Evolutionary conservation across 2,113 vertebrate genomes (phyloP).

Genomic region (Alligator sinensis): DNA sequence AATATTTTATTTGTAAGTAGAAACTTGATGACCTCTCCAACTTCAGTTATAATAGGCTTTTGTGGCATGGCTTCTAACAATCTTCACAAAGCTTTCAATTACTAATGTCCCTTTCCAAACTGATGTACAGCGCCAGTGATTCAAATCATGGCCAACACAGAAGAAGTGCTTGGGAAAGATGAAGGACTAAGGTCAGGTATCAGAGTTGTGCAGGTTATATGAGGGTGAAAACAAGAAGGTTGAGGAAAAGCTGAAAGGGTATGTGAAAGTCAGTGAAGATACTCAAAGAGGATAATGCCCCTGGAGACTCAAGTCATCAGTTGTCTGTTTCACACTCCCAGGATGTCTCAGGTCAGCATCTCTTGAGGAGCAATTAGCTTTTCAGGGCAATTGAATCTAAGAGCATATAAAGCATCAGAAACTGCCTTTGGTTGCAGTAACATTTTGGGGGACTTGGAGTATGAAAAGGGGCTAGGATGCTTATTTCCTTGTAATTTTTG

Average conservation of each 20-base stretch:
- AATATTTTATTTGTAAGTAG: not conserved
- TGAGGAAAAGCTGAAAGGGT: not conserved
- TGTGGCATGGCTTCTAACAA: not conserved
- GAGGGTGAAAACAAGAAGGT: not conserved
- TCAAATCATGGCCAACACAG: not conserved
- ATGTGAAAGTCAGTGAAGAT: not conserved
- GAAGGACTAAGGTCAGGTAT: not conserved
- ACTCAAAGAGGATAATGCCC: not conserved
- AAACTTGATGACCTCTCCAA: not conserved
- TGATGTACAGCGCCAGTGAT: not conserved
- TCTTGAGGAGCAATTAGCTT: too few species aligned
- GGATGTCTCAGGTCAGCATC: too few species aligned
- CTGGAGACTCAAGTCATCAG: too few species aligned
- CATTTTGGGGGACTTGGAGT: too few species aligned
- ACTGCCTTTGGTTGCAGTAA: too few species aligned
- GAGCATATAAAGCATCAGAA: too few species aligned
- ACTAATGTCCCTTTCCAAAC: not conserved
- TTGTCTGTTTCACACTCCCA: too few species aligned
- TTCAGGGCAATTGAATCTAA: too few species aligned
- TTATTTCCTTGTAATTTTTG: too few species aligned
- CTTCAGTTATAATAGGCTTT: not conserved
- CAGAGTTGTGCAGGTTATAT: not conserved
- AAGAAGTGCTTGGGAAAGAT: not conserved
- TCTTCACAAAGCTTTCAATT: not conserved
- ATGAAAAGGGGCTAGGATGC: too few species aligned